These are phyloP conservation scores for Pteropus rufus DNA, from an alignment of 2,797 vertebrate species.

Conservation along the genomic window DNA sequence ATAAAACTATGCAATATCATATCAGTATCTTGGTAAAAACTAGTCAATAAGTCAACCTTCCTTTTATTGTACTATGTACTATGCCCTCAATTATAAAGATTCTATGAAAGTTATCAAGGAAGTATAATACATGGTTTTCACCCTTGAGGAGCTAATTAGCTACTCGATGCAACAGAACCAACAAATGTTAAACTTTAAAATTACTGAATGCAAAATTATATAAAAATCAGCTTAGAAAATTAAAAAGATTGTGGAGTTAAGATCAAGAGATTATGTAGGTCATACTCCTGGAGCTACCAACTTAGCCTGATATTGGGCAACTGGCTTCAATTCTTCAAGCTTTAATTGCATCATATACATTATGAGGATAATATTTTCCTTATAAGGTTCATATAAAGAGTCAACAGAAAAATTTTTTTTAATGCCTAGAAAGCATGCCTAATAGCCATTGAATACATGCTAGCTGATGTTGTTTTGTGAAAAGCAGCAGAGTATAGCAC, in stretches of 20 bases:
- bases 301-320: background rate
- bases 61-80: background rate
- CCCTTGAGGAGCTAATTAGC: background rate
- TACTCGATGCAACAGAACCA: background rate
- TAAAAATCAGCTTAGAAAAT: background rate
- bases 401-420: background rate
- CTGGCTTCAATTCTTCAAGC: background rate
- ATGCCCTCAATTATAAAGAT: background rate
- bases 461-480: background rate
- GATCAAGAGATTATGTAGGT: background rate
- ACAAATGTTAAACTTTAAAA: background rate
- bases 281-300: background rate
- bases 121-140: background rate
- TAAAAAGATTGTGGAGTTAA: background rate
- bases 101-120: background rate
- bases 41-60: background rate
- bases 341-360: background rate
- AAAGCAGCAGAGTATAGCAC: background rate
- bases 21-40: background rate
- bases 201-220: background rate
- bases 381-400: background rate
- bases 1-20: background rate
- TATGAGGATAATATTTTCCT: background rate
- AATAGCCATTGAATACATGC: background rate
- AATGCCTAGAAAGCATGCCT: background rate